Evolutionary conservation across 2,888 invertebrate species (phyloP), one percentile per base, ranked within the genome.

Genomic region (Lepetodrilus schrolli): DNA sequence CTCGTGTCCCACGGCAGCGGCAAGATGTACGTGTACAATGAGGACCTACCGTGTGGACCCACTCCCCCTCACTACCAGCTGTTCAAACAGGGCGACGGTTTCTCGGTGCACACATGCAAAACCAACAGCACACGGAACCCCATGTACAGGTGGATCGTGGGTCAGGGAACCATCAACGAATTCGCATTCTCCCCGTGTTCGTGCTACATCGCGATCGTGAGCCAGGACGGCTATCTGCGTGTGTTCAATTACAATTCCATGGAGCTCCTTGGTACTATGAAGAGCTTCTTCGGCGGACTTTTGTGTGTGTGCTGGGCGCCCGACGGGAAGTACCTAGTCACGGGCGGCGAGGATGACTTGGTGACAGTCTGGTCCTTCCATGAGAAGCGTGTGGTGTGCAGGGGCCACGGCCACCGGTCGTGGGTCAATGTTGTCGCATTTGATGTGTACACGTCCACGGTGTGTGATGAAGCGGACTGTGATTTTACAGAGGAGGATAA

Each of bases 351-450:
- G 91, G 99, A 99, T 92, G 99, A 99, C 92, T 92, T 99, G 75
- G 96, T 99, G 69, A 99, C 99, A 0, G 95, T 99, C 43, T 99
- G 98, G 96, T 97, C 96, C 69, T 94, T 98, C 89, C 93, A 94
- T 80, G 98, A 99, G 88, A 94, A 96, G 81, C 93, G 97, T 66
- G 97, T 99, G 4, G 96, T 98, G 5, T 99, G 98, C n/a, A 92
- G 99, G 49, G 99, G 98, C 0, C 97, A 98, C 89, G 99, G 99
- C 0, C 99, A 99, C 91, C 94, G 96, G 83, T 98, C 98, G 73
- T 99, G 99, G 99, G 97, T 99, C 20, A 96, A 96, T 70, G 96
- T 97, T 21, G 98, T 99, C 21, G 95, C 97, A 4, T 98, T 98
- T 83, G 90, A 91, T 78, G 85, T 86, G 4, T 89, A 85, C 81